Evolutionary conservation across 2,797 vertebrate species (phyloP), one percentile per base, ranked within the genome.

Genomic region (Cichlasoma orientale): DNA sequence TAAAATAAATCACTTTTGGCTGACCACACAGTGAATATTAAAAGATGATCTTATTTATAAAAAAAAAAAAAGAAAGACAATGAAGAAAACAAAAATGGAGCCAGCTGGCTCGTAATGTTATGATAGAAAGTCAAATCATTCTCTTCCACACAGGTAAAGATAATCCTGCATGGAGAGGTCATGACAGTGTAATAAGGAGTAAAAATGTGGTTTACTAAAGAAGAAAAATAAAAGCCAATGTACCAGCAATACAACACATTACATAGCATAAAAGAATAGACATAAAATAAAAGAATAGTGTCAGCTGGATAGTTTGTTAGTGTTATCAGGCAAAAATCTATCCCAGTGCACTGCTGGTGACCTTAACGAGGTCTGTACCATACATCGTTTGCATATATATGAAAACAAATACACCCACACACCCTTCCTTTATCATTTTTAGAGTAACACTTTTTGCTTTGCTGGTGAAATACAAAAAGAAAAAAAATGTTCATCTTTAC

Each of bases 301-400:
- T 89, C 88, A 88, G 74, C 69, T 90, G 79, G 23, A 87, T 76
- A 89, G 82, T 84, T 85, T 72, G 80, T 86, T 92, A 92, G 91
- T 92, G 90, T 93, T 85, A 82, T 87, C 74, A 85, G 72, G 81
- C 23, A 84, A 82, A 84, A 85, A 74, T 77, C 76, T 82, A 89
- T 82, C 90, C 82, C 84, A 91, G 85, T 90, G 89, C 89, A 90
- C 85, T 82, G 75, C 76, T 77, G 86, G 85, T 71, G 83, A 89
- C 81, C 58, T 61, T 83, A 77, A 74, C 77, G 83, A 88, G 74
- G 79, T 88, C 79, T 89, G 93, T 94, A 92, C 92, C 93, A 85
- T 85, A 84, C 70, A 4, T 29, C 4, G 41, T 50, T 68, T 68
- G 63, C 63, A 89, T 85, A 90, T 71, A 72, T 80, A 44, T 44